A percentile compares a stretch with the other conserved stretches of the same genome.
These are phyloP conservation scores for Nymphalis c-album DNA, from an alignment of 2,888 invertebrate genomes.

Conservation along the genomic window DNA sequence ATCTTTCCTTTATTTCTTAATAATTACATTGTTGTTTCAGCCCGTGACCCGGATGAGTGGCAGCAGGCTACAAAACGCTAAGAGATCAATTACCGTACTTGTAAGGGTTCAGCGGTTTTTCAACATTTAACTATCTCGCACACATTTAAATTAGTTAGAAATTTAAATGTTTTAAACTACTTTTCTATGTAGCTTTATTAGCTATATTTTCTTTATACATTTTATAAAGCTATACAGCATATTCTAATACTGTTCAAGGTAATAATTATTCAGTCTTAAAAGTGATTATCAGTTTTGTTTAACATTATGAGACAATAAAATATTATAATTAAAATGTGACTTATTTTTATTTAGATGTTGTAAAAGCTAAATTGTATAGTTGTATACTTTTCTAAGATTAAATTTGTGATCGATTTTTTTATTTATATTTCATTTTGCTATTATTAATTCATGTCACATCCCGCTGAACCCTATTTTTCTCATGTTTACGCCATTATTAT, in stretches of 20 bases:
- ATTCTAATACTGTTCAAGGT: too few species aligned
- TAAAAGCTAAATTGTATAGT: too few species aligned
- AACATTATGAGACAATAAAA: too few species aligned
- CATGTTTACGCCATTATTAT: constrained; percentile 32
- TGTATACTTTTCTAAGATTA: too few species aligned
- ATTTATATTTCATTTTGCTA: background rate
- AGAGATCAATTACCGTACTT: constrained; percentile 22
- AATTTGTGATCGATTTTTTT: too few species aligned
- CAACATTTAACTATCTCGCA: background rate
- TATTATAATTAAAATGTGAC: too few species aligned
- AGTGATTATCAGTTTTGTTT: too few species aligned
- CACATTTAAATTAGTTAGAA: background rate
- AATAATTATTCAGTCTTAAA: too few species aligned
- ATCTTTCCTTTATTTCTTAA: background rate
- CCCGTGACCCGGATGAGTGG: constrained; percentile 82
- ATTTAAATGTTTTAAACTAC: background rate
- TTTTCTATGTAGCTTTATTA: background rate
- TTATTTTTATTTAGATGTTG: too few species aligned
- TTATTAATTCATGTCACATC: background rate
- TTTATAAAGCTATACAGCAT: too few species aligned
- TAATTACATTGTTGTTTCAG: constrained; percentile 44
- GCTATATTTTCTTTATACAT: too few species aligned
- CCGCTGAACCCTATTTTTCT: constrained; percentile 22
- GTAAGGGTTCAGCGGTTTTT: constrained; percentile 41
- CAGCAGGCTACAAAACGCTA: constrained; percentile 77